Evolutionary conservation across 2,888 invertebrate genomes (phyloP), one percentile per base, ranked within the genome.

Genomic region (Epistrophella euchroma): DNA sequence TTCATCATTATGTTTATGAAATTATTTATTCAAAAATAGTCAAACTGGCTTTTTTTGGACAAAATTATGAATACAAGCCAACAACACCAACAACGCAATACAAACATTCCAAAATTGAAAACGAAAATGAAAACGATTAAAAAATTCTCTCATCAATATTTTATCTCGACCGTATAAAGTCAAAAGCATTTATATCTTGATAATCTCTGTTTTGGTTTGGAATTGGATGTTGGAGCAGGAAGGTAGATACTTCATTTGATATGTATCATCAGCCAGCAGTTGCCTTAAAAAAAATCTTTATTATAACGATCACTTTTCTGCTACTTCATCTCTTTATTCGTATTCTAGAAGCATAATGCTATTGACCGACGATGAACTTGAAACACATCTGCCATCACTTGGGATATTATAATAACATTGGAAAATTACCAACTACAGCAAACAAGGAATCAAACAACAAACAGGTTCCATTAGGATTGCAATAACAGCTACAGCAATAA

Each of bases 361-460:
- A n/a, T 13, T 66, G 68, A 77, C 66, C 76, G 85, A 56, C 81
- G 62, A 22, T 80, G 76, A 85, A 81, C 85, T 81, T 85, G 76
- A 76, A 80, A 50, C 43, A 47, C 66, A 62, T 58, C 50, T 52
- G 43, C 35, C 35, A 47, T 47, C 47, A 19, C 5, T 32, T 32
- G 22, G 6, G 32, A 47, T 73, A 56, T 60, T 60, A 62, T 7
- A 7, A 60, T 45, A 43, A 80, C 47, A 68, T 50, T 64, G 75
- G 62, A 77, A 77, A 76, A 81, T 50, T 62, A 37, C 68, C 74
- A 70, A 66, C 55, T 52, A 56, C 15, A 35, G 43, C 40, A 43
- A 75, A 66, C 35, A 47, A 71, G 64, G 85, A 76, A 72, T 76
- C 64, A 62, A 64, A 77, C 68, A 40, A 22, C 13, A 80, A 43